Conservation (phyloP, 2,797 vertebrate species). For the Dicrostonyx torquatus region DNA sequence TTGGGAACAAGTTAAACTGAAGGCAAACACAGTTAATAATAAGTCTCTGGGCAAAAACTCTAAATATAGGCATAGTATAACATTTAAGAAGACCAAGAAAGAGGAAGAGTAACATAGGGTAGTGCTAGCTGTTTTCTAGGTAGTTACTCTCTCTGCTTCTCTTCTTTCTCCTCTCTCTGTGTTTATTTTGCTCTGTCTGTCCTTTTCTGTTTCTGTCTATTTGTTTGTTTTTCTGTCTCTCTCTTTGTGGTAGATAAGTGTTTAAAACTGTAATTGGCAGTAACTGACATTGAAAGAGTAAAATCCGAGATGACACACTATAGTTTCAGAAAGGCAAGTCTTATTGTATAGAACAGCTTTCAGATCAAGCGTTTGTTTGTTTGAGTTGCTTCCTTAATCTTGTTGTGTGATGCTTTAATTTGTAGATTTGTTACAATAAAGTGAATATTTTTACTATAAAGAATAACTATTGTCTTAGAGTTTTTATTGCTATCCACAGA, state of each 20-base stretch:
- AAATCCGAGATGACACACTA: not conserved
- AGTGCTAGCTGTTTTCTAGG: too few relatives aligned
- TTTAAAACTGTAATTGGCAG: not conserved
- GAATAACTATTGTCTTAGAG: too few relatives aligned
- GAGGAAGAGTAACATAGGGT: too few relatives aligned
- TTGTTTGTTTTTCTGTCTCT: not conserved
- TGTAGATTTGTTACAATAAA: not conserved
- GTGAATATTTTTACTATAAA: not conserved
- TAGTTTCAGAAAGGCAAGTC: not conserved
- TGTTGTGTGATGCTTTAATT: not conserved
- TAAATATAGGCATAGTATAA: too few relatives aligned
- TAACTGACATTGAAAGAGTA: not conserved
- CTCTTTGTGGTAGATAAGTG: not conserved
- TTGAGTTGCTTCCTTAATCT: not conserved
- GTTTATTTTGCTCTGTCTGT: not conserved
- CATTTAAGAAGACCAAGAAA: too few relatives aligned
- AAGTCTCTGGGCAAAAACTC: not conserved
- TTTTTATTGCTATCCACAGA: too few relatives aligned
- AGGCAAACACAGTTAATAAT: not conserved
- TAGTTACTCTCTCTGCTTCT: not conserved
- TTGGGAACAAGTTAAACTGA: not conserved
- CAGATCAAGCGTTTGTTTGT: not conserved
- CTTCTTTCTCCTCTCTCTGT: not conserved
- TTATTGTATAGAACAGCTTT: not conserved
- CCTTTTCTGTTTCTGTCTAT: not conserved